Evolutionary conservation across 1,140 invertebrate genomes (phyloP).

Genomic region (Drosophila pseudoobscura): DNA sequence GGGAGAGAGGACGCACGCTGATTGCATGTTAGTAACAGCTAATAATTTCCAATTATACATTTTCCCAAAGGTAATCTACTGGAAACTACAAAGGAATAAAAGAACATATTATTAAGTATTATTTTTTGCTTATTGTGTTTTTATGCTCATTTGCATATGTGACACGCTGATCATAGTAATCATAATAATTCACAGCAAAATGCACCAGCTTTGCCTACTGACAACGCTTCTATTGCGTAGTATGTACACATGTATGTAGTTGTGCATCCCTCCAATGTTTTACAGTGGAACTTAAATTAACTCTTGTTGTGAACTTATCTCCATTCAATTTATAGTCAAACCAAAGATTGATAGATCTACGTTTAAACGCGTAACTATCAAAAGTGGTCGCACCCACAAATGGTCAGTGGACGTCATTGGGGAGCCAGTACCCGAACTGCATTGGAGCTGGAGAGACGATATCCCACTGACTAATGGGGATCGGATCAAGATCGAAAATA

Average conservation of each 20-base stretch:
- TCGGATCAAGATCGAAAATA: constrained; percentile 94
- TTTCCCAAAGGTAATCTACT: too few species aligned
- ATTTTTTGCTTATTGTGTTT: too few species aligned
- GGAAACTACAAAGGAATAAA: too few species aligned
- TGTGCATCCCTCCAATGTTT: not conserved
- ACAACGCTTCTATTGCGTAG: constrained; percentile 19
- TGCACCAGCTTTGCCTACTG: constrained; percentile 19
- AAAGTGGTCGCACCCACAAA: constrained; percentile 96
- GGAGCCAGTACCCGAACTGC: constrained; percentile 93
- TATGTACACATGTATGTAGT: not conserved
- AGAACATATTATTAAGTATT: too few species aligned
- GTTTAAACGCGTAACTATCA: constrained; percentile 93
- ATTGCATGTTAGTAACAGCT: too few species aligned
- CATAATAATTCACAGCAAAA: constrained; percentile 21
- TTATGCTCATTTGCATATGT: too few species aligned
- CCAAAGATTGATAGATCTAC: constrained; percentile 96
- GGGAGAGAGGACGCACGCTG: too few species aligned
- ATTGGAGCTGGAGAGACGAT: constrained; percentile 94
- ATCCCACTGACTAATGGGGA: constrained; percentile 92
- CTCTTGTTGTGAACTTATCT: constrained; percentile 74
- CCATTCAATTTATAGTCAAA: constrained; percentile 87
- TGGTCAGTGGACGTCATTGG: constrained; percentile 96
- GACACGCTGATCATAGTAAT: too few species aligned
- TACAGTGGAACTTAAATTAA: constrained; percentile 67
- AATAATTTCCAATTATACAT: too few species aligned